Percentiles rank a stretch among this genome's conserved stretches.
Evolutionary conservation across 2,888 invertebrate species (phyloP).

Genomic region (Caenorhabditis sp.): DNA sequence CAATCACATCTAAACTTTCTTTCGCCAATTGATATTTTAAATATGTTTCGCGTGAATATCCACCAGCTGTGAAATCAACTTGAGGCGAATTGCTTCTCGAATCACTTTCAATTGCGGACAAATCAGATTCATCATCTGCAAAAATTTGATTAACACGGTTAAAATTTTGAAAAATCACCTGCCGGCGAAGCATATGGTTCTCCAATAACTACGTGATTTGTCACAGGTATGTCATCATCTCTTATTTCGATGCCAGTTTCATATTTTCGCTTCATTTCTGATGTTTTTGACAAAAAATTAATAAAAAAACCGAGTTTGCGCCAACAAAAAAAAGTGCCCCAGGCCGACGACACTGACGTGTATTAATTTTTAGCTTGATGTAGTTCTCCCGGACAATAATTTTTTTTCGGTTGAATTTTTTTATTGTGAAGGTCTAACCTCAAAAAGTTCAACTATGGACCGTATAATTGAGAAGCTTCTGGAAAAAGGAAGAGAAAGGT

Average conservation of each 20-base stretch:
- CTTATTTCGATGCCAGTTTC: not conserved
- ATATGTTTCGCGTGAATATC: not conserved
- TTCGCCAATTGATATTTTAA: not conserved
- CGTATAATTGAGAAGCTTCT: no score
- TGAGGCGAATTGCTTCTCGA: not conserved
- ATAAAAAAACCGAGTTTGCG: not conserved
- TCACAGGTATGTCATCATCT: not conserved
- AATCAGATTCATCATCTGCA: not conserved
- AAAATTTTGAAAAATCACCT: not conserved
- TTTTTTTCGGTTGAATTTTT: not conserved
- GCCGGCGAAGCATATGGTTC: not conserved
- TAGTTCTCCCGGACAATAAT: not conserved
- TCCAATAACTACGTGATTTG: not conserved
- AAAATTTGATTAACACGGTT: not conserved
- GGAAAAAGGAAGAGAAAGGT: no score
- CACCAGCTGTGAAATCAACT: not conserved
- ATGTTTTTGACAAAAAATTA: not conserved
- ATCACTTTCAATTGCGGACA: not conserved
- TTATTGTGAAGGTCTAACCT: not conserved
- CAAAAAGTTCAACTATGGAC: no score
- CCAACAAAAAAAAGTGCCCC: not conserved
- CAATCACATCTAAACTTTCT: not conserved
- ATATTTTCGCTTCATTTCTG: not conserved
- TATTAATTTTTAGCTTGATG: not conserved
- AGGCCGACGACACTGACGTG: not conserved